Evolutionary conservation across 2,888 invertebrate species (phyloP).

Genomic region (Trimorus sp.): DNA sequence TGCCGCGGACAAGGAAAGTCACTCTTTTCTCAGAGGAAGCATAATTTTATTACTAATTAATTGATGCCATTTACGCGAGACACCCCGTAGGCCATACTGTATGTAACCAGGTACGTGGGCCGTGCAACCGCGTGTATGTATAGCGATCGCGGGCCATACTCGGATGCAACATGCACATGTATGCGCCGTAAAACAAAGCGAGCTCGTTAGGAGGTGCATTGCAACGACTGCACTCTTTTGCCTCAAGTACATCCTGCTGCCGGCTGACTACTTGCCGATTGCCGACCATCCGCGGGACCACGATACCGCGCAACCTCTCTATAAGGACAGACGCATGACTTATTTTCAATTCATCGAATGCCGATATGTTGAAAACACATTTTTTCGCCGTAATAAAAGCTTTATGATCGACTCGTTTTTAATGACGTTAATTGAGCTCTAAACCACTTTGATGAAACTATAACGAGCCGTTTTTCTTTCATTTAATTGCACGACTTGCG

Average conservation of each 20-base stretch:
- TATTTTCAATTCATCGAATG: constrained; percentile 58
- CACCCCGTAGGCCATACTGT: constrained; percentile 76
- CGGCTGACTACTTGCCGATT: constrained; percentile 63
- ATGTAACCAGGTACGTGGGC: constrained; percentile 70
- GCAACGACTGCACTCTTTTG: constrained; percentile 76
- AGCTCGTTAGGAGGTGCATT: constrained; percentile 81
- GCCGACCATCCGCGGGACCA: constrained; percentile 54
- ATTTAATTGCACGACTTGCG: constrained; percentile 35
- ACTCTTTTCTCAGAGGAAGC: constrained; percentile 53
- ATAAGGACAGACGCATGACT: constrained; percentile 62
- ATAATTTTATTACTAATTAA: constrained; percentile 65
- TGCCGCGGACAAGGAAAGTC: constrained; percentile 43
- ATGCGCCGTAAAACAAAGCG: constrained; percentile 80
- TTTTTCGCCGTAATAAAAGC: constrained; percentile 39
- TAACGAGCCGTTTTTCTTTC: constrained; percentile 30
- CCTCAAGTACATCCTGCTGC: constrained; percentile 68
- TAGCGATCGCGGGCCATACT: constrained; percentile 68
- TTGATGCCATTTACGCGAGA: constrained; percentile 65
- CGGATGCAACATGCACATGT: constrained; percentile 72
- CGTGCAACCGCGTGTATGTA: constrained; percentile 53
- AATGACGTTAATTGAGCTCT: constrained; percentile 55
- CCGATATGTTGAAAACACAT: constrained; percentile 36
- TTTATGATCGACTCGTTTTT: constrained; percentile 52
- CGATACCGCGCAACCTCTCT: constrained; percentile 52
- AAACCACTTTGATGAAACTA: constrained; percentile 41